These are phyloP conservation scores for Morone saxatilis DNA, from an alignment of 2,113 vertebrate genomes.

Conservation along the genomic window DNA sequence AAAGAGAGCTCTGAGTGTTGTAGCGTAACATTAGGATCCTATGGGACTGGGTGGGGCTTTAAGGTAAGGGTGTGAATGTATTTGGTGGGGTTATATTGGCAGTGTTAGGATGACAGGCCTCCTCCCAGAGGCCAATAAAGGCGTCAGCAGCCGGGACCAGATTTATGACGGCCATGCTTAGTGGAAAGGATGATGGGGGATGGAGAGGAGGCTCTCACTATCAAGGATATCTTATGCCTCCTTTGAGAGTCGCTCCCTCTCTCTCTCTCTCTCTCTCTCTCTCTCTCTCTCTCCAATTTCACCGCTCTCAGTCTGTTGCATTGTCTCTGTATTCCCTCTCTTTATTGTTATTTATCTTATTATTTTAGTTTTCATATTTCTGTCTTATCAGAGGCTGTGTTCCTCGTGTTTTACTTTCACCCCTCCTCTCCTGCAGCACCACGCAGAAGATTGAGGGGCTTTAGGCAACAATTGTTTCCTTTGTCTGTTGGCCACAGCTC, in stretches of 20 bases:
- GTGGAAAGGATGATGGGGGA: slow-evolving; percentile 61
- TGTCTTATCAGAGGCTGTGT: background rate
- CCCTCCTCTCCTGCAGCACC: background rate
- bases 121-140: slow-evolving; percentile 65
- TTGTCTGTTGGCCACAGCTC: slow-evolving; percentile 52
- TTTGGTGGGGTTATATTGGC: slow-evolving; percentile 60
- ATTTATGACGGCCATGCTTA: slow-evolving; percentile 71
- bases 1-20: slow-evolving; percentile 41
- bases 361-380: slow-evolving; percentile 7
- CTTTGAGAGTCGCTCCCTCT: slow-evolving; percentile 52
- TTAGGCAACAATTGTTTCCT: slow-evolving; percentile 47
- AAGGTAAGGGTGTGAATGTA: slow-evolving; percentile 46
- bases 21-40: slow-evolving; percentile 39
- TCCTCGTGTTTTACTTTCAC: background rate
- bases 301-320: slow-evolving; percentile 49
- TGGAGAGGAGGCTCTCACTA: slow-evolving; percentile 54
- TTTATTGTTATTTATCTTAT: slow-evolving; percentile 33
- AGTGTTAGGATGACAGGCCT: slow-evolving; percentile 61
- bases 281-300: slow-evolving; percentile 45
- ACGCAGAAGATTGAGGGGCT: slow-evolving; percentile 4
- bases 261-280: slow-evolving; percentile 24
- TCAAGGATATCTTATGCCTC: slow-evolving; percentile 66
- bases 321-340: slow-evolving; percentile 45
- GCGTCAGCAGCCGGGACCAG: slow-evolving; percentile 50
- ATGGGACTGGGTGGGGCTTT: slow-evolving; percentile 36